These are phyloP conservation scores for Rhorus exstirpatorius DNA, from an alignment of 2,888 invertebrate species.

Conservation along the genomic window DNA sequence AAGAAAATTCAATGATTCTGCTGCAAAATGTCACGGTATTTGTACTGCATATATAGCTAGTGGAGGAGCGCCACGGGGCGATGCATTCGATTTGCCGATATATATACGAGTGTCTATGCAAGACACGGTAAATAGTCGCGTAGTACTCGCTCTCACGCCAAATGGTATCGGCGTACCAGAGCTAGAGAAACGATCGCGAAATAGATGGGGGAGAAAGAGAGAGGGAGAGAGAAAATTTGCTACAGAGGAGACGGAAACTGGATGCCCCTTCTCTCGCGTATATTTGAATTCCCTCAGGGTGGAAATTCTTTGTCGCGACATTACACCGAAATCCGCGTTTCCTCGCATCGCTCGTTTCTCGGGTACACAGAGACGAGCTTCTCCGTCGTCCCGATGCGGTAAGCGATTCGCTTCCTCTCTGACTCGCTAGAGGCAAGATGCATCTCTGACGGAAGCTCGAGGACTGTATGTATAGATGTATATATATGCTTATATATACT, in stretches of 20 bases:
- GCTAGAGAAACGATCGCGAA: slow-evolving; percentile 20
- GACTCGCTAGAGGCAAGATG: slow-evolving; percentile 52
- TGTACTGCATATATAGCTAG: slow-evolving; percentile 15
- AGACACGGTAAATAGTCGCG: slow-evolving; percentile 54
- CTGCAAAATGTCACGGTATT: not conserved
- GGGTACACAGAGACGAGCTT: slow-evolving; percentile 26
- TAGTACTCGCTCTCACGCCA: slow-evolving; percentile 46
- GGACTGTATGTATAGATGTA: slow-evolving; percentile 6
- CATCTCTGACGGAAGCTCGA: slow-evolving; percentile 50
- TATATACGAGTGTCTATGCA: slow-evolving; percentile 39
- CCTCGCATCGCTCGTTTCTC: slow-evolving; percentile 40
- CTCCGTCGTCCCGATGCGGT: slow-evolving; percentile 49
- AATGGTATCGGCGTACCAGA: slow-evolving; percentile 28
- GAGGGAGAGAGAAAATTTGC: slow-evolving; percentile 38
- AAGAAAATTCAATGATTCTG: slow-evolving; percentile 14
- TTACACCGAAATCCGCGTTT: slow-evolving; percentile 73
- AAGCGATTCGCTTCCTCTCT: slow-evolving; percentile 66
- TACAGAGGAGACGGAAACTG: slow-evolving; percentile 48
- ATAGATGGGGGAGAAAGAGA: slow-evolving; percentile 15
- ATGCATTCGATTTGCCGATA: slow-evolving; percentile 67
- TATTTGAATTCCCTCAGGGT: slow-evolving; percentile 78
- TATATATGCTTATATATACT: too few species aligned
- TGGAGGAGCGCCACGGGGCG: slow-evolving; percentile 30
- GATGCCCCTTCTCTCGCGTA: slow-evolving; percentile 72
- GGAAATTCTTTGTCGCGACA: slow-evolving; percentile 75